Evolutionary conservation across 2,888 invertebrate species (phyloP), one percentile per base, ranked within the genome.

Genomic region (Amphipyra tragopoginis): DNA sequence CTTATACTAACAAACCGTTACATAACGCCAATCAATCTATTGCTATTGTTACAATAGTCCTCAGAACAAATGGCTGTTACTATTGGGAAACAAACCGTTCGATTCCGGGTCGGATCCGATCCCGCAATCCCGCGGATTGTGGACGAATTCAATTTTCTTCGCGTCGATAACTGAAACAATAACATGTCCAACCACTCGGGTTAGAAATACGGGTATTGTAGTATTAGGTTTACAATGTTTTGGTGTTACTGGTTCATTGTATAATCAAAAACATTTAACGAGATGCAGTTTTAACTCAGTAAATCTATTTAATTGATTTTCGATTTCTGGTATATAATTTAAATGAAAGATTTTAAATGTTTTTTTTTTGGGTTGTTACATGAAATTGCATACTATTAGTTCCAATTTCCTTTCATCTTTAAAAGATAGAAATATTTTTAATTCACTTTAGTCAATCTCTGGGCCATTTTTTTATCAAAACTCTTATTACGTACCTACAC

Each of bases 101-200:
- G 64, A 76, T 89, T 89, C 87, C 80, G 84, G 86, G 86, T 84
- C 81, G 85, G 80, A 85, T 82, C 84, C 82, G 74, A 82, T 82
- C 85, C 86, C 85, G 79, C 88, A 89, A 90, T 90, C 86, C 85
- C 75, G 82, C 85, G 90, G 91, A 90, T 91, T 93, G 92, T 90
- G 90, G 90, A 90, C 91, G 89, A 90, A 93, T 93, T 92, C 93
- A 93, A 93, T 93, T 93, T 92, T 90, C 90, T 85, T 88, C 76
- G 79, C 84, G 84, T 83, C 90, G 89, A 93, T 91, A 91, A 89
- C 87, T 85, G 87, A 86, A 89, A 89, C 90, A 92, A 88, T 86
- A 87, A 84, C 83, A 77, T 74, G 62, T 67, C 63, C 70, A 64
- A 59, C 72, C 51, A 47, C 65, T 55, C 54, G 48, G 63, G 65